phyloP scores from a whole-genome alignment of 2,797 vertebrate species.

The Brotula barbata region DNA sequence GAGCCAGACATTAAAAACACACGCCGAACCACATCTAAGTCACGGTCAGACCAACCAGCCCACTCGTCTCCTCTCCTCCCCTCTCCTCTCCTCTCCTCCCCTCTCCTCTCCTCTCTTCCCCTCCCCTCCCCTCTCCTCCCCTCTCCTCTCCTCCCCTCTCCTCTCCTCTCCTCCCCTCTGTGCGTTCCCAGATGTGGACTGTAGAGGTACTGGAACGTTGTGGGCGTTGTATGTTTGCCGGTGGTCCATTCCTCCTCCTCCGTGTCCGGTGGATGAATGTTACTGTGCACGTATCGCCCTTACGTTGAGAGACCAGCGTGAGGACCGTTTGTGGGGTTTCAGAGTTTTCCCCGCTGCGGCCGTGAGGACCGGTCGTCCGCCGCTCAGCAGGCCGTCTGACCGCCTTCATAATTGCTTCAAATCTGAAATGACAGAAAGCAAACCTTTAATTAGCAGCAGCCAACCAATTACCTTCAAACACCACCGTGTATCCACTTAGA shows the following conservation, averaged over 20 bases:
- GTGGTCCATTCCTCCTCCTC: too few relatives aligned
- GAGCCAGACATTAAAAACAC: too few relatives aligned
- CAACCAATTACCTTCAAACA: conserved; percentile 40
- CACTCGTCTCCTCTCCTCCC: neutral
- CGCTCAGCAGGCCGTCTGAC: conserved; percentile 18
- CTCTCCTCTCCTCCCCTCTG: conserved; percentile 28
- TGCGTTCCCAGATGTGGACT: conserved; percentile 21
- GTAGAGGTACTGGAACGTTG: too few relatives aligned
- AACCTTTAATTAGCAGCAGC: conserved; percentile 30
- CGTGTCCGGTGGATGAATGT: too few relatives aligned
- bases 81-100: conserved; percentile 12
- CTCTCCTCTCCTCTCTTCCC: conserved; percentile 9
- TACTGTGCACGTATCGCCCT: too few relatives aligned
- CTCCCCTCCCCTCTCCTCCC: conserved; percentile 1
- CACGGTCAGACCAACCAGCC: conserved; percentile 9
- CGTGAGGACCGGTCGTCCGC: neutral
- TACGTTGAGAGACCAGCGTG: neutral
- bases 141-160: conserved; percentile 21
- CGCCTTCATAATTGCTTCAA: conserved; percentile 31
- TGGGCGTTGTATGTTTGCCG: too few relatives aligned
- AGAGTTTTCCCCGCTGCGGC: conserved; percentile 7
- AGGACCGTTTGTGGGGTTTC: conserved; percentile 11
- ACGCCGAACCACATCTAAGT: conserved; percentile 25
- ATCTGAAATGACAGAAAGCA: conserved; percentile 34
- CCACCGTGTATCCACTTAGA: conserved; percentile 28